Evolutionary conservation across 2,797 vertebrate species (phyloP).

Genomic region (Liasis olivaceus): DNA sequence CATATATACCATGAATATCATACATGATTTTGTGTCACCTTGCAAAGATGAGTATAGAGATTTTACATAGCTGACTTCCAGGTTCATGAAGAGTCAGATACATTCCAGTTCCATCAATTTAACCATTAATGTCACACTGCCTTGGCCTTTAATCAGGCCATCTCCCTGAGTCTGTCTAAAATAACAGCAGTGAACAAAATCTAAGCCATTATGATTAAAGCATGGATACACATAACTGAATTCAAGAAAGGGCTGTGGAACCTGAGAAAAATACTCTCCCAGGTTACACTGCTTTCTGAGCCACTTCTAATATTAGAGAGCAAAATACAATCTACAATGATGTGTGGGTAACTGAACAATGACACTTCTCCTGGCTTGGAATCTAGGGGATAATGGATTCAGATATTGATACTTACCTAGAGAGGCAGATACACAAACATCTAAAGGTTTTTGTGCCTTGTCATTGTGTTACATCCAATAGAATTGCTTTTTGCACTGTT

Average conservation of each 20-base stretch:
- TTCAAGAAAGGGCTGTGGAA: background rate
- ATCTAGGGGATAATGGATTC: background rate
- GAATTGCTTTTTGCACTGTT: constrained; percentile 27
- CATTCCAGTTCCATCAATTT: background rate
- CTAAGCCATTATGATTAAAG: background rate
- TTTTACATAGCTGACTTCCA: constrained; percentile 6
- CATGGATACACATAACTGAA: background rate
- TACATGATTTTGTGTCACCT: background rate
- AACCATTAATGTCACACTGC: background rate
- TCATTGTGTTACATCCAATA: background rate
- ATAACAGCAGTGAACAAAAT: background rate
- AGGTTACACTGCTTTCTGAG: constrained; percentile 6
- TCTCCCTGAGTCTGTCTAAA: constrained; percentile 13
- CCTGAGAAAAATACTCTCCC: background rate
- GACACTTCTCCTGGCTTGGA: background rate
- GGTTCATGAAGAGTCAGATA: background rate
- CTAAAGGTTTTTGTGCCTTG: constrained; percentile 4
- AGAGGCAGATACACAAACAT: background rate
- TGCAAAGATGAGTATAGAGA: background rate
- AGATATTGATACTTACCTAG: background rate
- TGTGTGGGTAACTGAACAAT: constrained; percentile 8
- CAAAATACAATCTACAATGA: background rate
- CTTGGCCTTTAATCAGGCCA: background rate
- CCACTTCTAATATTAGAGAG: constrained; percentile 4
- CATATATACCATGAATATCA: background rate